These are phyloP conservation scores for Boulengeromyrus knoepffleri DNA, from an alignment of 2,113 vertebrate species.

Conservation along the genomic window DNA sequence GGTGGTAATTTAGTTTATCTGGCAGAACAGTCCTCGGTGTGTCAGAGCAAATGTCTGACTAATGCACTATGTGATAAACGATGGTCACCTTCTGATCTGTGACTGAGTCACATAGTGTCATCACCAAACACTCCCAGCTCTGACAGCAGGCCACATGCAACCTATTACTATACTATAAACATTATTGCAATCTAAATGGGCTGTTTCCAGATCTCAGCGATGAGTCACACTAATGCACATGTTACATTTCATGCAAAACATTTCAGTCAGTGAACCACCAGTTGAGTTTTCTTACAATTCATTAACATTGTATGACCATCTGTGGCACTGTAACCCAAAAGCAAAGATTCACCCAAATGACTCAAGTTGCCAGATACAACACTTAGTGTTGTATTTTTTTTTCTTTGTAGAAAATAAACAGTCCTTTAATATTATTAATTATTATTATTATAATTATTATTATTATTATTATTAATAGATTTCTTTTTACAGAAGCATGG, in stretches of 20 bases:
- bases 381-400: not conserved
- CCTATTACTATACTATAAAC: not conserved
- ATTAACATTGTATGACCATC: not conserved
- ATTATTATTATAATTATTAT: no score
- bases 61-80: not conserved
- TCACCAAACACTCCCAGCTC: not conserved
- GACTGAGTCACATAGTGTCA: not conserved
- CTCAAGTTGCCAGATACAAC: not conserved
- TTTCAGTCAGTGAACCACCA: not conserved
- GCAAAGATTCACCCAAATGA: not conserved
- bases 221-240: not conserved
- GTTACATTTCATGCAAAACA: not conserved
- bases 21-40: not conserved
- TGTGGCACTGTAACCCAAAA: not conserved
- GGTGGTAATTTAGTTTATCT: not conserved
- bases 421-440: not conserved
- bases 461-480: not conserved
- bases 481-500: not conserved
- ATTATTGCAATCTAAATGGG: not conserved
- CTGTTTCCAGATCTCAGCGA: not conserved
- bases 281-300: not conserved
- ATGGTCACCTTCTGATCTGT: not conserved
- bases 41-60: not conserved
- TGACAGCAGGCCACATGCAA: not conserved
- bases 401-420: not conserved